Evolutionary conservation across 2,888 invertebrate species (phyloP).

Genomic region (Octonoba sinensis): DNA sequence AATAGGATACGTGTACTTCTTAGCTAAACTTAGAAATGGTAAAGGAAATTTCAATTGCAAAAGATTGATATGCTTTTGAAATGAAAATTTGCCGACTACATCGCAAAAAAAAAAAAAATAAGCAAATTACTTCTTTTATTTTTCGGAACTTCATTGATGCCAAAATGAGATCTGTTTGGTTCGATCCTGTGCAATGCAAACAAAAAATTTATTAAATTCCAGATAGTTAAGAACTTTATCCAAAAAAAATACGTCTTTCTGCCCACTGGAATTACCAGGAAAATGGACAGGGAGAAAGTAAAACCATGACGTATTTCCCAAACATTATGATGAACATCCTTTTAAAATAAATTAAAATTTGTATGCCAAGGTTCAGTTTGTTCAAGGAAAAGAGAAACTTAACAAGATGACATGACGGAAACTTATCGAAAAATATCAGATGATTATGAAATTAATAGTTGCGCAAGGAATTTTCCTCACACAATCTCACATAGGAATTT

Average conservation of each 20-base stretch:
- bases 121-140: too few species aligned
- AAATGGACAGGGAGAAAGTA: constrained; percentile 8
- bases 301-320: not conserved
- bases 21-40: too few species aligned
- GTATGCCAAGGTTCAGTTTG: not conserved
- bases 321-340: not conserved
- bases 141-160: too few species aligned
- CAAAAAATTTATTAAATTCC: too few species aligned
- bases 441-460: not conserved
- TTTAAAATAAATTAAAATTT: constrained; percentile 7
- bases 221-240: too few species aligned
- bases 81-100: not conserved
- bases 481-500: not conserved
- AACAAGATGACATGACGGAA: constrained; percentile 8
- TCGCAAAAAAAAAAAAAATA: not conserved
- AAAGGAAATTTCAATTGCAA: too few species aligned
- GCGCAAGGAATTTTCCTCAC: not conserved
- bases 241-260: not conserved
- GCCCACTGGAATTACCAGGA: not conserved
- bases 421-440: not conserved
- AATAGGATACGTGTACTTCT: too few species aligned
- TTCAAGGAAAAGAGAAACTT: not conserved
- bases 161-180: too few species aligned
- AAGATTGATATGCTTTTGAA: too few species aligned
- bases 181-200: too few species aligned